Evolutionary conservation across 2,797 vertebrate species (phyloP).

Genomic region (Oreonectes daqikongensis): DNA sequence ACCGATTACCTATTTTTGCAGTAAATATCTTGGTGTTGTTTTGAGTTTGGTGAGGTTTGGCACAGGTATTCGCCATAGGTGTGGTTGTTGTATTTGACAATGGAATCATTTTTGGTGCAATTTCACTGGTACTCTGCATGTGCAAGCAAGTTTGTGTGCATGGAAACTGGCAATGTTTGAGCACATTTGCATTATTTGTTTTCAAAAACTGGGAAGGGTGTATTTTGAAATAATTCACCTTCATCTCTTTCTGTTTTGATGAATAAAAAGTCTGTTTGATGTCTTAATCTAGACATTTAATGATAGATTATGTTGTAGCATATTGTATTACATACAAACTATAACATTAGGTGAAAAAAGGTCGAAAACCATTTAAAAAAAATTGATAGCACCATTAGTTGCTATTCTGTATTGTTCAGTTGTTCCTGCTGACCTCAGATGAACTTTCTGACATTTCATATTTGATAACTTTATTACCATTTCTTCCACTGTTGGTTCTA

Average conservation of each 20-base stretch:
- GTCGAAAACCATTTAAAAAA: too few relatives aligned
- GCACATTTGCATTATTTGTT: background rate
- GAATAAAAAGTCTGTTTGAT: background rate
- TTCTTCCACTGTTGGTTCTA: background rate
- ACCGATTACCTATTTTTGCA: slow-evolving; percentile 15
- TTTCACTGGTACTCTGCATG: slow-evolving; percentile 22
- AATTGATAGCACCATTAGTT: background rate
- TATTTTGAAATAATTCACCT: background rate
- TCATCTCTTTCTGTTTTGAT: background rate
- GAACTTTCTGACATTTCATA: background rate
- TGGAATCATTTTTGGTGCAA: slow-evolving; percentile 12
- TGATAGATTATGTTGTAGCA: too few relatives aligned
- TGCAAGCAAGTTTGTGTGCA: slow-evolving; percentile 22
- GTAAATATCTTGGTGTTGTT: slow-evolving; percentile 16
- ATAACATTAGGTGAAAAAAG: too few relatives aligned
- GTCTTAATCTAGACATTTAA: background rate
- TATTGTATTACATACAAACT: too few relatives aligned
- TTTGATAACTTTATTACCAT: slow-evolving; percentile 1
- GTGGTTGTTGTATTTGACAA: slow-evolving; percentile 35
- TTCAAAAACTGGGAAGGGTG: background rate
- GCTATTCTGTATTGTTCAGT: background rate
- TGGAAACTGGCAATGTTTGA: background rate
- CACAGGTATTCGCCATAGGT: slow-evolving; percentile 35
- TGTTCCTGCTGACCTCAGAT: background rate
- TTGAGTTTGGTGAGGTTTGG: slow-evolving; percentile 20